phyloP scores from a whole-genome alignment of 2,797 vertebrate species.

The Megalops cyprinoides region DNA sequence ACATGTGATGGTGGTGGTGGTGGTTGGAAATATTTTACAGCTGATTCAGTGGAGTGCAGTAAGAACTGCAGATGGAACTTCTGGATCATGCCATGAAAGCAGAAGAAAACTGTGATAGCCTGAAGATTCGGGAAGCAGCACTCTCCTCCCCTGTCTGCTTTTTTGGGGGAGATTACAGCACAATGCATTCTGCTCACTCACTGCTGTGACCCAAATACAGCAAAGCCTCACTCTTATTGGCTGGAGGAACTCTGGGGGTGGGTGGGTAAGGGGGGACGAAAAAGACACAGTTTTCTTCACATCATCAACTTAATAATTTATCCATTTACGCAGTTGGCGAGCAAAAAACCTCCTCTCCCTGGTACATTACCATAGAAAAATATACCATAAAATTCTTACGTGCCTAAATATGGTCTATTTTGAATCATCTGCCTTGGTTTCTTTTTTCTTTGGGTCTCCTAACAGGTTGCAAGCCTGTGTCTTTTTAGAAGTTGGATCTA shows the following conservation, averaged over 20 bases:
- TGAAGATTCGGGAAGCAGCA: slow-evolving; percentile 41
- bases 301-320: slow-evolving; percentile 6
- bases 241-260: slow-evolving; percentile 33
- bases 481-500: too few relatives aligned
- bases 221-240: slow-evolving; percentile 64
- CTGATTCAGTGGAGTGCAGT: slow-evolving; percentile 26
- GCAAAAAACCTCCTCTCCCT: neutral
- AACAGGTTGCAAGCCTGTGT: too few relatives aligned
- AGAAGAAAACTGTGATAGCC: neutral
- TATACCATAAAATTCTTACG: too few relatives aligned
- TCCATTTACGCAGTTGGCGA: neutral
- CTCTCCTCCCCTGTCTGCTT: slow-evolving; percentile 50
- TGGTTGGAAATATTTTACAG: slow-evolving; percentile 39
- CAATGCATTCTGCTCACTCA: slow-evolving; percentile 69
- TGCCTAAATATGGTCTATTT: neutral
- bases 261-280: slow-evolving; percentile 43
- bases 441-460: too few relatives aligned
- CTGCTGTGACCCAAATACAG: slow-evolving; percentile 79
- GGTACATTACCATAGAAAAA: neutral
- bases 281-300: neutral
- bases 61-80: neutral
- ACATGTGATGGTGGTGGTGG: slow-evolving; percentile 21
- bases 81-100: neutral
- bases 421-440: too few relatives aligned
- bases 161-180: slow-evolving; percentile 71